Base-by-base conservation (phyloP, 2,113 vertebrate species). In the Shinisaurus crocodilurus region DNA sequence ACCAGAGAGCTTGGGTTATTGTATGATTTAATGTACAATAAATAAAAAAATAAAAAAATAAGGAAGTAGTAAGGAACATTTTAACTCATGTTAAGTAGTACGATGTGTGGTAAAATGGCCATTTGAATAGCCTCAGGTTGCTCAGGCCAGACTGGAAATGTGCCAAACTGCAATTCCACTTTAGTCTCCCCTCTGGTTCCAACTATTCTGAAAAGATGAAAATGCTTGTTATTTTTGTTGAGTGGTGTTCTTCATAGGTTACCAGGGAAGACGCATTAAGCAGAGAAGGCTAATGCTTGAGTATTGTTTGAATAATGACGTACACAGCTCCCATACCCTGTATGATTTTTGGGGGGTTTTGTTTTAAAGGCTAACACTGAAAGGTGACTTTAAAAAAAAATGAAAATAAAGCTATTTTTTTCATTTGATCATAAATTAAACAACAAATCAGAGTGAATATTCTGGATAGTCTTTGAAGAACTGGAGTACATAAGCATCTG, bases 201-300 rank as follows among this genome's bases (percentile, higher is more conserved):
- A n/a, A 50, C 65, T 13, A 45, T 20, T 82, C 48, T 84, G 12
- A 63, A 85, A 20, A 48, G 32, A n/a, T 37, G 16, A 69, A 34
- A 32, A 34, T 85, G 29, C 16, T 70, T 85, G 43, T 9, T 43
- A 85, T 48, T 69, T 83, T 16, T 15, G 27, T 48, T 69, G 43
- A 18, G 20, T n/a, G 1, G 7, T 69, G 4, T 10, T 87, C 32
- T 82, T 60, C 54, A 1, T 48, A 1, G 0, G 8, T 6, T 90
- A 50, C 54, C 16, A 2, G 29, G 54, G 63, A 91, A 89, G 0
- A 13, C 34, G 0, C 16, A 3, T 16, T 83, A 0, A 9, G 3
- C 0, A 1, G 34, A 1, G 0, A 2, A 82, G 9, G 25, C 0
- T 0, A 0, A 0, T 7, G 80, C 5, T 70, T 45, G 1, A 67